Evolutionary conservation across 2,888 invertebrate genomes (phyloP), one percentile per base, ranked within the genome.

Genomic region (Drosophila kokeensis): DNA sequence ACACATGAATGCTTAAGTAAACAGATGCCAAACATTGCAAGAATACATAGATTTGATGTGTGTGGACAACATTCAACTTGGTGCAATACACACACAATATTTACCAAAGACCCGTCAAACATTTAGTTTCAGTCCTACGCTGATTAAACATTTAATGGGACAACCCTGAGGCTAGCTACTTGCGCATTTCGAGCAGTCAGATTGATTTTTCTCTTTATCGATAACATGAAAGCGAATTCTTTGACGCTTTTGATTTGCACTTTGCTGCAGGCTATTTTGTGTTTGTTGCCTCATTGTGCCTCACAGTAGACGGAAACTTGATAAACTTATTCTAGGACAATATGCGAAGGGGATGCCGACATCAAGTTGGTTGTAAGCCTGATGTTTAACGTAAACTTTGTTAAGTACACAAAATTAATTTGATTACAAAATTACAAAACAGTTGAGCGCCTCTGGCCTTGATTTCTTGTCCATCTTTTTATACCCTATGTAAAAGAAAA

Each of bases 321-420:
- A 54, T 21, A 62, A 53, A 32, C 52, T 45, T 45, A 13, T 18
- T 42, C 2, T 11, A 8, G 49, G 8, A 24, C 21, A 21, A 53
- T 24, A n/a, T 34, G 49, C 34, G 42, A 24, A 30, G 11, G 15
- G 29, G 21, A 38, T 15, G 27, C 4, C 11, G 36, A 32, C 79
- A 58, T 73, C 4, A 73, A 73, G 49, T 65, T 73, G 48, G 60
- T 49, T 62, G 77, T 72, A 29, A 72, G 58, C 49, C 50, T 66
- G 50, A 61, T 36, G 48, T 62, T 62, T 36, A 30, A 29, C 58
- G 67, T 49, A 72, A 79, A 78, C 71, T 80, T 82, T 71, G 74
- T 77, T 77, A 85, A 82, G 80, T 81, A 88, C 84, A 88, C 84
- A 88, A 80, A 63, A 76, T 76, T 87, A 86, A 86, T 84, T 85